Evolutionary conservation across 1,140 invertebrate genomes (phyloP).

Genomic region (Panagrolaimus sp.): DNA sequence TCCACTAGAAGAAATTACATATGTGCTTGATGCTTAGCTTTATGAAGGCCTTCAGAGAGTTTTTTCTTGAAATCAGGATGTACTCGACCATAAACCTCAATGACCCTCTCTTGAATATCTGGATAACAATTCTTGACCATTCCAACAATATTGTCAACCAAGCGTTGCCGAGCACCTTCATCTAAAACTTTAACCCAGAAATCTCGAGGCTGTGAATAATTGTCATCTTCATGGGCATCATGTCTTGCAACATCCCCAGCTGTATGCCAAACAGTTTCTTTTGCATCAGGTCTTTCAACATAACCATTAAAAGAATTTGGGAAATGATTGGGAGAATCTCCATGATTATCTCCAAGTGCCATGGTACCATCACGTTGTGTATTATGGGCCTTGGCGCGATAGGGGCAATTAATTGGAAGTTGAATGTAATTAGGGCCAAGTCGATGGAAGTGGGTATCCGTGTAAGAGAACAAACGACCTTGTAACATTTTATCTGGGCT

Average conservation of each 20-base stretch:
- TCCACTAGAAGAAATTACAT: neutral
- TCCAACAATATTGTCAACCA: conserved; percentile 74
- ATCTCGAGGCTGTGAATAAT: conserved; percentile 73
- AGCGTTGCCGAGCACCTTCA: conserved; percentile 67
- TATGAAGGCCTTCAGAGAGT: conserved; percentile 40
- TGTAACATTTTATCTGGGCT: conserved; percentile 92
- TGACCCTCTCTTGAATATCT: conserved; percentile 70
- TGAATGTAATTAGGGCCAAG: conserved; percentile 86
- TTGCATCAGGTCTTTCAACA: conserved; percentile 24
- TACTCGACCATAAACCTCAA: conserved; percentile 61
- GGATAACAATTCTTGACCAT: conserved; percentile 71
- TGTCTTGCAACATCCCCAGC: conserved; percentile 67
- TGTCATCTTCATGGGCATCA: conserved; percentile 78
- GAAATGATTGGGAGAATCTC: conserved; percentile 82
- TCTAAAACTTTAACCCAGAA: conserved; percentile 69
- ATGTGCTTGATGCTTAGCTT: conserved; percentile 10
- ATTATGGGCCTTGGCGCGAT: conserved; percentile 65
- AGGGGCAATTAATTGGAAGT: conserved; percentile 90
- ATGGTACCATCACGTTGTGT: conserved; percentile 82
- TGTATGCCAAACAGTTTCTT: conserved; percentile 57
- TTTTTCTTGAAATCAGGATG: conserved; percentile 60
- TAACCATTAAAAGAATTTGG: conserved; percentile 89
- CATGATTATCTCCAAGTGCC: conserved; percentile 60
- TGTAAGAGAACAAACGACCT: conserved; percentile 80
- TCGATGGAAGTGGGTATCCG: conserved; percentile 85